Percentiles rank a stretch among this genome's conserved stretches.
These are phyloP conservation scores for Eremobia ochroleuca DNA, from an alignment of 2,888 invertebrate genomes.

Conservation along the genomic window DNA sequence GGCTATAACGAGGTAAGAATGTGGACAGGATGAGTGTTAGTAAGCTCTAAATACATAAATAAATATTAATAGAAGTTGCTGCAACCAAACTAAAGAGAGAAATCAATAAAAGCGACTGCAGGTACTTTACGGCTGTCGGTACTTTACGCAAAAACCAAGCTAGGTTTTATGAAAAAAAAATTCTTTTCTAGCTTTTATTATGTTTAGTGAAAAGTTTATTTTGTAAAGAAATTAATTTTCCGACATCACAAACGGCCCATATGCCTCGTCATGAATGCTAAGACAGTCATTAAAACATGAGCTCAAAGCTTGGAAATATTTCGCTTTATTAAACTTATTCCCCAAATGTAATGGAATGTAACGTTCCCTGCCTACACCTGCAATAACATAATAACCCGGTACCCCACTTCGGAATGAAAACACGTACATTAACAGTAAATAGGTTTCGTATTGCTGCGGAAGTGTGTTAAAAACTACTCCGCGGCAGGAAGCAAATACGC, in stretches of 20 bases:
- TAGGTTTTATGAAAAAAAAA: not conserved
- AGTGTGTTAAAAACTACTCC: constrained; percentile 68
- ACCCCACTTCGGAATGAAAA: constrained; percentile 46
- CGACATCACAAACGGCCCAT: not conserved
- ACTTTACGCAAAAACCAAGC: not conserved
- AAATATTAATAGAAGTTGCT: constrained; percentile 8
- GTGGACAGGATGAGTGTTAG: constrained; percentile 2
- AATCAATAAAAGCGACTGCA: constrained; percentile 26
- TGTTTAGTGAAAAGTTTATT: not conserved
- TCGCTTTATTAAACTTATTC: not conserved
- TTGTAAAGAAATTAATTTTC: not conserved
- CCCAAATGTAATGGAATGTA: not conserved
- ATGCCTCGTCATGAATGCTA: not conserved
- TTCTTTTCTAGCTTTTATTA: not conserved
- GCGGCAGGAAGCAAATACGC: constrained; percentile 59
- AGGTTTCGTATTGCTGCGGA: constrained; percentile 59
- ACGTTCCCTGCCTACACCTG: not conserved
- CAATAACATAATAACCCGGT: constrained; percentile 31
- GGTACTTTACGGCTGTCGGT: no score
- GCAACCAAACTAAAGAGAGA: constrained; percentile 4
- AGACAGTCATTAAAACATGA: not conserved
- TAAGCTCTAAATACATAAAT: not conserved
- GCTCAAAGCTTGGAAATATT: not conserved
- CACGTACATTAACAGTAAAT: constrained; percentile 58
- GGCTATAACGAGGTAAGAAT: constrained; percentile 15